Conservation (phyloP, 2,888 invertebrate species). For the Trichogramma dendrolimi region DNA sequence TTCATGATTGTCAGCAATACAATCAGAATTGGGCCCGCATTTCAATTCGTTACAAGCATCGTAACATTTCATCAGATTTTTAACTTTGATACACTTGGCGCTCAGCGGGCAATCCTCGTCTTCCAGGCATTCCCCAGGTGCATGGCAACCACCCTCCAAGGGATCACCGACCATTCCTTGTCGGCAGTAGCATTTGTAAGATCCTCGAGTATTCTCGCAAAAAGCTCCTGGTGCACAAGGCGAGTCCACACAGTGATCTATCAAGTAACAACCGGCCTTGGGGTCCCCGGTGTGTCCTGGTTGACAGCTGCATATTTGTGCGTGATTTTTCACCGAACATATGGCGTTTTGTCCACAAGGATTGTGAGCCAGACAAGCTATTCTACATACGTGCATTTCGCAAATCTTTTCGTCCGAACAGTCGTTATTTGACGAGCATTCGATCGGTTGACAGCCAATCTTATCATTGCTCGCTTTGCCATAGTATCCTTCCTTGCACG, state of each 20-base stretch:
- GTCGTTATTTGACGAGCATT: conserved; percentile 68
- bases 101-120: conserved; percentile 77
- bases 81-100: conserved; percentile 70
- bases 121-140: conserved; percentile 75
- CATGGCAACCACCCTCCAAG: conserved; percentile 75
- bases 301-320: conserved; percentile 74
- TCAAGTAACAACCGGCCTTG: conserved; percentile 63
- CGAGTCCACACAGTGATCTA: conserved; percentile 73
- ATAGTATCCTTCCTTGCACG: conserved; percentile 74
- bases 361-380: conserved; percentile 77
- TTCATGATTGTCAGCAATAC: conserved; percentile 69
- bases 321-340: conserved; percentile 79
- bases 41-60: conserved; percentile 74
- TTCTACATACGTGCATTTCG: conserved; percentile 77
- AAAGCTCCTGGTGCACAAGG: conserved; percentile 78
- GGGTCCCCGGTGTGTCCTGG: conserved; percentile 84
- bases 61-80: conserved; percentile 74
- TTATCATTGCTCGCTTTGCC: conserved; percentile 71
- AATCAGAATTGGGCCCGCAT: conserved; percentile 83
- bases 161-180: conserved; percentile 79
- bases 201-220: conserved; percentile 76
- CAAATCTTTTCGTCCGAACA: conserved; percentile 82
- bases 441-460: conserved; percentile 74
- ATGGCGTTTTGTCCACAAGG: conserved; percentile 81
- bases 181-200: conserved; percentile 76